A percentile compares a stretch with the other conserved stretches of the same genome.
Conservation (phyloP, 2,113 vertebrate genomes). For the Xerus inauris region DNA sequence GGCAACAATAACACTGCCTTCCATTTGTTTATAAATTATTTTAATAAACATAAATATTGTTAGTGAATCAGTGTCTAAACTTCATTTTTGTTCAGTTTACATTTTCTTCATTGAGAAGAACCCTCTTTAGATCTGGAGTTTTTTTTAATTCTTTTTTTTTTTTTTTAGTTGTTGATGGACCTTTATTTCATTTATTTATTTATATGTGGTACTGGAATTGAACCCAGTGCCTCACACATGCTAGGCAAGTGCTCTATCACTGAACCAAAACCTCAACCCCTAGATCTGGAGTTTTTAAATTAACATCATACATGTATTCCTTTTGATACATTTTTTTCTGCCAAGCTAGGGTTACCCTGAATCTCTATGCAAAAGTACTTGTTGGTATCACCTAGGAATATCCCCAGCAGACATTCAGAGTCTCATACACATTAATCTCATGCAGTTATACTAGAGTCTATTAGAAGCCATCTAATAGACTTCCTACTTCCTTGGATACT, state of each 20-base stretch:
- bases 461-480: background rate
- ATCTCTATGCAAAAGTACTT: background rate
- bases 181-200: too few relatives aligned
- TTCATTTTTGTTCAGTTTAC: background rate
- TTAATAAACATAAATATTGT: background rate
- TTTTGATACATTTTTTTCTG: background rate
- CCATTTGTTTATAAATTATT: background rate
- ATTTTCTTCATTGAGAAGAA: background rate
- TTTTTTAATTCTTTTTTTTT: too few relatives aligned
- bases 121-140: background rate
- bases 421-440: background rate
- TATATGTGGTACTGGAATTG: too few relatives aligned
- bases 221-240: too few relatives aligned
- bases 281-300: background rate
- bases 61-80: background rate
- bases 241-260: too few relatives aligned
- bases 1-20: background rate
- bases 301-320: background rate
- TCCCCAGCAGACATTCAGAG: background rate
- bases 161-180: too few relatives aligned
- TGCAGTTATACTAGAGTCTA: background rate
- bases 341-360: background rate
- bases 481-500: too few relatives aligned
- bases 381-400: background rate
- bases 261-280: too few relatives aligned